A percentile compares a stretch with the other conserved stretches of the same genome.
Conservation (phyloP, 1,140 invertebrate species). For the Eupeodes corollae region DNA sequence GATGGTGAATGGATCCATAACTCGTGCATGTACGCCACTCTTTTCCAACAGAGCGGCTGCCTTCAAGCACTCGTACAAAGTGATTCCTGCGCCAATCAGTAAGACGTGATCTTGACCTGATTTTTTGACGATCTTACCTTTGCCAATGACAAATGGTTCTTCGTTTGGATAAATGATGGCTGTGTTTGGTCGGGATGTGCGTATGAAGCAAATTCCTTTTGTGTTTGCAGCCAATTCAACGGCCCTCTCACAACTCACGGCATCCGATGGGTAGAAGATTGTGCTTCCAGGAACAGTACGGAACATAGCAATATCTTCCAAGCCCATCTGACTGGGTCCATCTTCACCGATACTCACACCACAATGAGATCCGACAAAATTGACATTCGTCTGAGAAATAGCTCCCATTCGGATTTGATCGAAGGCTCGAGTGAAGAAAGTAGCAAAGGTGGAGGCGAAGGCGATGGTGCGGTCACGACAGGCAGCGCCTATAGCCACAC, state of each 20-base stretch:
- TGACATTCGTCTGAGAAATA: conserved; percentile 95
- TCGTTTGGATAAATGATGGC: conserved; percentile 80
- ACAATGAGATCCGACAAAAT: conserved; percentile 91
- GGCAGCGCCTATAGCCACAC: conserved; percentile 86
- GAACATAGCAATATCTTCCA: conserved; percentile 97
- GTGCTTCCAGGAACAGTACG: conserved; percentile 81
- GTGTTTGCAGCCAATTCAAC: conserved; percentile 94
- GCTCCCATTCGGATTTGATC: conserved; percentile 99
- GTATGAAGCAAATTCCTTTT: conserved; percentile 89
- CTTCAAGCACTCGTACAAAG: conserved; percentile 78
- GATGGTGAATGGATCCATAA: conserved; percentile 90
- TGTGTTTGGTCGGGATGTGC: conserved; percentile 87
- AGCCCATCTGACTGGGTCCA: conserved; percentile 98
- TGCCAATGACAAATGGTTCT: conserved; percentile 69
- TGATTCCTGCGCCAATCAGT: conserved; percentile 86
- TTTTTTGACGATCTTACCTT: conserved; percentile 68
- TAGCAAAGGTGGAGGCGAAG: conserved; percentile 94
- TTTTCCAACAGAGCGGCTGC: conserved; percentile 69
- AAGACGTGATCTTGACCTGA: conserved; percentile 66
- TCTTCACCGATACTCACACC: conserved; percentile 94
- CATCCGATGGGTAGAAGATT: conserved; percentile 95
- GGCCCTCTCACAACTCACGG: conserved; percentile 85
- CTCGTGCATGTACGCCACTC: conserved; percentile 57
- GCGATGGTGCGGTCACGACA: conserved; percentile 80
- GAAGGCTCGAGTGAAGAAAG: conserved; percentile 92